Base-by-base conservation (phyloP, 2,888 invertebrate species). In the Drosophila kanekoi region DNA sequence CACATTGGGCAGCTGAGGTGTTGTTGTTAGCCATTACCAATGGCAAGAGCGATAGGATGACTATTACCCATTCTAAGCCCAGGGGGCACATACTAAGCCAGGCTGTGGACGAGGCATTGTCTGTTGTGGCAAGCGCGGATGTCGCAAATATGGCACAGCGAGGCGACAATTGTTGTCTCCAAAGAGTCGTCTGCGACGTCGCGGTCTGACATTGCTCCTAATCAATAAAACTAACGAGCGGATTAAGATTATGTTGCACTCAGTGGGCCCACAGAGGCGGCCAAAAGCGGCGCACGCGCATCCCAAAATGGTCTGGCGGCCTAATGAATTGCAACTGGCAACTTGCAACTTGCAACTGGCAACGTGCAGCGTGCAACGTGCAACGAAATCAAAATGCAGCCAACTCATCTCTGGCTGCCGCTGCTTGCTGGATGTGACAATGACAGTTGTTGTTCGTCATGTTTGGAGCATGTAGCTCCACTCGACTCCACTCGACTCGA, bases 131-230 rank as follows among this genome's bases (percentile, higher is more conserved):
- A 61, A 69, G 38, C 41, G 40, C 33, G 62, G n/a, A 45, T 65
- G 74, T 65, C 77, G 69, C 90, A 89, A 89, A 89, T 89, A 89
- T 89, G 89, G 89, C 82, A 87, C 84, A 86, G 72, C 75, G 73
- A 89, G 89, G 89, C 89, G 89, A 89, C 89, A 89, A 89, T 90
- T 89, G 89, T 89, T 83, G 90, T 89, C 86, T 87, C 89, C 89
- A 66, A 83, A 78, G 84, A 84, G 87, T 85, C 87, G 85, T 79
- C 68, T 60, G 51, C 32, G 28, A 28, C 28, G 47, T 37, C 40
- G 44, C 47, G 32, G 53, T 23, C 47, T 65, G 77, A 85, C 88
- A 77, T 73, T 82, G 77, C 83, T 87, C 72, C 81, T 84, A 84
- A 88, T 81, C 89, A 86, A 86, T 89, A 89, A 86, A 86, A 87